Evolutionary conservation across 1,140 invertebrate genomes (phyloP).

Genomic region (Coboldia fuscipes): DNA sequence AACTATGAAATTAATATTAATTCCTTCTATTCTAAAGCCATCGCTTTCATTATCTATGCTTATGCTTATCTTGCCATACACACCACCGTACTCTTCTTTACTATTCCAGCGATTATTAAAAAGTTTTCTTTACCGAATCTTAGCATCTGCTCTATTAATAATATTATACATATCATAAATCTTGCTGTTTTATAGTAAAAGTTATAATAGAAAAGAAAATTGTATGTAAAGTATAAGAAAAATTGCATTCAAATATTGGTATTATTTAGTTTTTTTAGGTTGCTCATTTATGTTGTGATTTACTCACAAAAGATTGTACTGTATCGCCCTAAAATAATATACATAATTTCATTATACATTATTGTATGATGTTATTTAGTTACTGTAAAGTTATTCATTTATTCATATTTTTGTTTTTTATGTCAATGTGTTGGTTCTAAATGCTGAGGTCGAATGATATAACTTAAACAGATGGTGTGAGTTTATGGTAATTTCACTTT

Average conservation of each 20-base stretch:
- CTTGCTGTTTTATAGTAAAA: too few species aligned
- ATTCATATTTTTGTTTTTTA: background rate
- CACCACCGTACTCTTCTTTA: too few species aligned
- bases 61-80: too few species aligned
- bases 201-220: too few species aligned
- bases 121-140: too few species aligned
- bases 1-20: too few species aligned
- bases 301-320: slow-evolving; percentile 24
- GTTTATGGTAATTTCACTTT: background rate
- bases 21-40: too few species aligned
- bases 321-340: slow-evolving; percentile 17
- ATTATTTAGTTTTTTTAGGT: slow-evolving; percentile 4
- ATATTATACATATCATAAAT: too few species aligned
- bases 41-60: too few species aligned
- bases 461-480: background rate
- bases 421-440: background rate
- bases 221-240: too few species aligned
- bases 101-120: too few species aligned
- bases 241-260: slow-evolving; percentile 2
- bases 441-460: background rate
- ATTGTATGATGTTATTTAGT: background rate
- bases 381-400: background rate
- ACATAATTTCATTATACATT: background rate
- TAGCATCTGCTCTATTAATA: too few species aligned
- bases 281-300: slow-evolving; percentile 13